A percentile compares a stretch with the other conserved stretches of the same genome.
These are phyloP conservation scores for Lasioglossum vierecki DNA, from an alignment of 2,888 invertebrate species.

Conservation along the genomic window DNA sequence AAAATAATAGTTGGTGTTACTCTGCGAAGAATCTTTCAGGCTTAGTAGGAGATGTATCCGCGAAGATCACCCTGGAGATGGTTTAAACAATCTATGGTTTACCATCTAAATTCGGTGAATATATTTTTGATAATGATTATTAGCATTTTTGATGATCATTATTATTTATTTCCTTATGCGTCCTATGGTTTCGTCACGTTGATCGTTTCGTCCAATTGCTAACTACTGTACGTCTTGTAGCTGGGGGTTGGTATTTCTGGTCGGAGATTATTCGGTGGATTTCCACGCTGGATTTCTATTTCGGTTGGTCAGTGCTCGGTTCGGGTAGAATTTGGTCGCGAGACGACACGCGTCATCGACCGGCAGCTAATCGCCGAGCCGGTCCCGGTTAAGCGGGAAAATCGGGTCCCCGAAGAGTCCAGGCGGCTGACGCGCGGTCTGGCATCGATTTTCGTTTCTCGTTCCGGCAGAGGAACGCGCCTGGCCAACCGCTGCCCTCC, in stretches of 20 bases:
- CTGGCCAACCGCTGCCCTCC: constrained; percentile 24
- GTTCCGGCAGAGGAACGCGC: constrained; percentile 18
- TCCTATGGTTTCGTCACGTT: too few relatives aligned
- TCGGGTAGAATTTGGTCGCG: not conserved
- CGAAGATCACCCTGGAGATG: too few relatives aligned
- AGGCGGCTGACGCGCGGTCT: constrained; percentile 10
- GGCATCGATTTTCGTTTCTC: constrained; percentile 57
- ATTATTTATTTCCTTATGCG: too few relatives aligned
- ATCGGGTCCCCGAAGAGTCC: constrained; percentile 12
- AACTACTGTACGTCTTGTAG: not conserved
- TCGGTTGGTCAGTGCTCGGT: not conserved
- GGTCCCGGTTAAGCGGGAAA: constrained; percentile 10
- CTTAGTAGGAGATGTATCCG: too few relatives aligned
- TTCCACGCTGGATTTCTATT: not conserved
- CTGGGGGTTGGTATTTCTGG: not conserved
- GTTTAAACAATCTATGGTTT: too few relatives aligned
- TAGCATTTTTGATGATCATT: too few relatives aligned
- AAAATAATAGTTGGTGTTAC: too few relatives aligned
- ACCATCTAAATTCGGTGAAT: too few relatives aligned
- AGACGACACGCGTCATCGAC: constrained; percentile 16
- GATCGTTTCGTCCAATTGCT: too few relatives aligned
- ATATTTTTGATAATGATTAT: too few relatives aligned
- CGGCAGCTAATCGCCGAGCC: not conserved
- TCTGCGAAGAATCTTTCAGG: too few relatives aligned
- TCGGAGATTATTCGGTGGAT: not conserved